Evolutionary conservation across 2,888 invertebrate species (phyloP).

Genomic region (Ptychoptera contaminata): DNA sequence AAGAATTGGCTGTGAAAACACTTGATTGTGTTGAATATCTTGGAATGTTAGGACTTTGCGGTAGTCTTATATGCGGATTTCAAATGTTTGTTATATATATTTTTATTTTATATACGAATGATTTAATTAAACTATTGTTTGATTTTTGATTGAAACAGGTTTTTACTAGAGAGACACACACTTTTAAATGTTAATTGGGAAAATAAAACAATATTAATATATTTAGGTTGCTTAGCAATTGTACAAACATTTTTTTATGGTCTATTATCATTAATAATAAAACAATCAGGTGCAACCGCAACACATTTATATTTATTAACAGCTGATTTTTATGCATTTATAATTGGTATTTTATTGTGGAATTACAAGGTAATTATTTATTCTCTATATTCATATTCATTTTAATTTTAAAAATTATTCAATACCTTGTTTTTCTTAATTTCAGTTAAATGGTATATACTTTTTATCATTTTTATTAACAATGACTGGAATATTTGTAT

Average conservation of each 20-base stretch:
- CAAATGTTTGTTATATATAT: conserved; percentile 41
- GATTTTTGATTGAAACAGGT: too few relatives aligned
- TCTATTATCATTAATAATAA: conserved; percentile 56
- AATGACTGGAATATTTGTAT: conserved; percentile 50
- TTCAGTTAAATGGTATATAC: conserved; percentile 69
- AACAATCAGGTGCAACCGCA: conserved; percentile 65
- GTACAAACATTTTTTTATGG: conserved; percentile 64
- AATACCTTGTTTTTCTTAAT: too few relatives aligned
- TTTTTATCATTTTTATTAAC: conserved; percentile 64
- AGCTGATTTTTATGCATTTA: conserved; percentile 69
- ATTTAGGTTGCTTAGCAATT: conserved; percentile 45
- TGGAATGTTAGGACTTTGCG: conserved; percentile 66
- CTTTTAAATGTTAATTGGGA: conserved; percentile 49
- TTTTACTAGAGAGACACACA: conserved; percentile 54
- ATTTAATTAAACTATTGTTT: too few relatives aligned
- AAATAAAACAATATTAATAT: conserved; percentile 41
- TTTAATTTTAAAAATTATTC: too few relatives aligned
- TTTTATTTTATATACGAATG: too few relatives aligned
- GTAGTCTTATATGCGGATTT: conserved; percentile 56
- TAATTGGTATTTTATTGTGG: conserved; percentile 65
- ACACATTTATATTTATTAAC: conserved; percentile 69
- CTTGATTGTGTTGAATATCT: conserved; percentile 65
- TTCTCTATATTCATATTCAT: too few relatives aligned
- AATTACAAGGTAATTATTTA: conserved; percentile 56
- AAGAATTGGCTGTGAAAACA: conserved; percentile 68